Evolutionary conservation across 2,113 vertebrate genomes (phyloP), one percentile per base, ranked within the genome.

Genomic region (Grantiella picta): DNA sequence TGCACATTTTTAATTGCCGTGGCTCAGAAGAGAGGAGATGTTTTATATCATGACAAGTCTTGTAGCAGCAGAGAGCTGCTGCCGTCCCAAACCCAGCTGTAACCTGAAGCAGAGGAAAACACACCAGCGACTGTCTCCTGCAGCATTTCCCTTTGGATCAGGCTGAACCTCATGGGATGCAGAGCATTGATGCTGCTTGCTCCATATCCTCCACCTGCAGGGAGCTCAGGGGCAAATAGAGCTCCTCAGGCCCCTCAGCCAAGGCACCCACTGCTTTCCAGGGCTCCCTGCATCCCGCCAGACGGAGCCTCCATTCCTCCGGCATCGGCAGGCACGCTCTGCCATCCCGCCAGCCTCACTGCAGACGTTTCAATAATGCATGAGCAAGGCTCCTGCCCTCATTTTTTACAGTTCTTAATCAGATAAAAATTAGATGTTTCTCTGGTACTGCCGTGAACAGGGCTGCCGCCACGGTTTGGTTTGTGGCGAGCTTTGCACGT

Each of bases 221-320:
- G n/a, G 15, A 76, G 56, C 83, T 44, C 36, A 25, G 59, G 3
- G 2, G 42, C 60, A n/a, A 2, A 2, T n/a, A 36, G 54, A 54
- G 42, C 76, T 47, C 44, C 57, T 65, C 54, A 35, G 10, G 19
- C n/a, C 54, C 33, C 38, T 1, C 52, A 33, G 49, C 19, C 2
- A 0, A 29, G 4, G 29, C 60, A 36, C 38, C 8, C 2, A 0
- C 24, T 0, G 0, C 52, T 72, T 49, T 68, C 65, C 36, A 2
- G 3, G 75, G 63, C 49, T 69, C 56, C 75, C 71, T 3, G 5
- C 3, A 0, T 53, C 79, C 81, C 2, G 0, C 36, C 4, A 7
- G 11, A 15, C 1, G 1, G 1, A 82, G 80, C 68, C 47, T 70
- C 69, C 5, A 1, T 28, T 80, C 82, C 70, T 49, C 66, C 0